Conservation (phyloP, 2,888 invertebrate genomes). For the Ectropis crepuscularia region DNA sequence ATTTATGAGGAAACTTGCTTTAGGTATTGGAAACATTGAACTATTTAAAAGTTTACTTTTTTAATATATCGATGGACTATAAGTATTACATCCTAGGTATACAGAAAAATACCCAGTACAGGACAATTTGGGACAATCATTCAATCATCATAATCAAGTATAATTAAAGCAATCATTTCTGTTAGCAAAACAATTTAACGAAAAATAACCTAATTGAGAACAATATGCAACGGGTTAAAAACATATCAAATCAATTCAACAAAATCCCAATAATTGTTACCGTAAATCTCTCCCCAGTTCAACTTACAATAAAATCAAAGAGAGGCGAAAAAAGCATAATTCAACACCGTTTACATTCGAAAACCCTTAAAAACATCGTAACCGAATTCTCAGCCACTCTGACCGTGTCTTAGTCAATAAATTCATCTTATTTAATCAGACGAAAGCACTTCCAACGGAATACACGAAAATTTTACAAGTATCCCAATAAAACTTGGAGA, state of each 20-base stretch:
- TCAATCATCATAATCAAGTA: too few relatives aligned
- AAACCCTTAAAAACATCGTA: slow-evolving; percentile 37
- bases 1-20: too few relatives aligned
- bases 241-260: neutral
- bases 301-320: slow-evolving; percentile 15
- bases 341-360: slow-evolving; percentile 33
- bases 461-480: slow-evolving; percentile 82
- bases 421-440: slow-evolving; percentile 83
- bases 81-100: too few relatives aligned
- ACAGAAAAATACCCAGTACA: too few relatives aligned
- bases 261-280: neutral
- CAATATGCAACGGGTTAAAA: too few relatives aligned
- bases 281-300: neutral
- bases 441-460: slow-evolving; percentile 75
- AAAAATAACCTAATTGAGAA: too few relatives aligned
- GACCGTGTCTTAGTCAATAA: slow-evolving; percentile 72
- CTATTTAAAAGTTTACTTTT: too few relatives aligned
- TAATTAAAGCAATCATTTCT: too few relatives aligned
- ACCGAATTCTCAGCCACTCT: slow-evolving; percentile 54
- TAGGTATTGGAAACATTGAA: too few relatives aligned
- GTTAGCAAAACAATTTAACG: too few relatives aligned
- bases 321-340: slow-evolving; percentile 21
- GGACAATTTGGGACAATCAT: too few relatives aligned
- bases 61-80: too few relatives aligned
- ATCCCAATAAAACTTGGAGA: slow-evolving; percentile 82